Conservation (phyloP, 2,797 vertebrate genomes). For the Megalops cyprinoides region DNA sequence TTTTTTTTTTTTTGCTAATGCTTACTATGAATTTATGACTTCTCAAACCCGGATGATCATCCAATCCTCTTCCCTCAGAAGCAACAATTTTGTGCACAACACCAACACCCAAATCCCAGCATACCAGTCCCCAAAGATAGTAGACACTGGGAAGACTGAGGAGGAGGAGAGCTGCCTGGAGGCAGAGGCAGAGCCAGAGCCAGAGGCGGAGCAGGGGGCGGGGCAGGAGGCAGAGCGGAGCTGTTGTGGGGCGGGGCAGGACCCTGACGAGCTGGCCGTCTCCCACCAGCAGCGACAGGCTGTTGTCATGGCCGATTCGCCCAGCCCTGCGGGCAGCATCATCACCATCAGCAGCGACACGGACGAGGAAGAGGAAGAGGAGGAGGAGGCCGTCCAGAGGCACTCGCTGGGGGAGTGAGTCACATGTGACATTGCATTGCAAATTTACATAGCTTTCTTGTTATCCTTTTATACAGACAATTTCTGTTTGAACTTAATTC, state of each 20-base stretch:
- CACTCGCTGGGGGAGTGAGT: slow-evolving; percentile 89
- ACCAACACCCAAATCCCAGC: slow-evolving; percentile 85
- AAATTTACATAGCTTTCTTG: too few relatives aligned
- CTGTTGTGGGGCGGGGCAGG: slow-evolving; percentile 72
- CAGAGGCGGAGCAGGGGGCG: slow-evolving; percentile 66
- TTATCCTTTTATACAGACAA: too few relatives aligned
- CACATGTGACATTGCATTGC: neutral
- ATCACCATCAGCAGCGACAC: slow-evolving; percentile 98
- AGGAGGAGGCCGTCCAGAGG: slow-evolving; percentile 73
- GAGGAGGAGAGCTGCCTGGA: slow-evolving; percentile 76
- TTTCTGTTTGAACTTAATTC: too few relatives aligned
- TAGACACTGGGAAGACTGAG: slow-evolving; percentile 82
- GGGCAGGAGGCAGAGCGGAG: slow-evolving; percentile 70
- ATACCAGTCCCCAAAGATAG: slow-evolving; percentile 91
- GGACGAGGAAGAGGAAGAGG: slow-evolving; percentile 85
- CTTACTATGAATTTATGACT: too few relatives aligned
- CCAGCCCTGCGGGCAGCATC: slow-evolving; percentile 89
- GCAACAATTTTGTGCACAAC: slow-evolving; percentile 85
- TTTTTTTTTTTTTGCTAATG: too few relatives aligned
- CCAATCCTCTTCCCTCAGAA: slow-evolving; percentile 55
- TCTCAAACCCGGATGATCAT: neutral
- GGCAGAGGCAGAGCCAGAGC: slow-evolving; percentile 55
- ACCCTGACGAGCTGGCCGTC: slow-evolving; percentile 69
- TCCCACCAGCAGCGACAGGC: slow-evolving; percentile 84
- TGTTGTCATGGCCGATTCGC: slow-evolving; percentile 84